These are phyloP conservation scores for Strigamia maritima DNA, from an alignment of 2,888 invertebrate species.

Conservation along the genomic window DNA sequence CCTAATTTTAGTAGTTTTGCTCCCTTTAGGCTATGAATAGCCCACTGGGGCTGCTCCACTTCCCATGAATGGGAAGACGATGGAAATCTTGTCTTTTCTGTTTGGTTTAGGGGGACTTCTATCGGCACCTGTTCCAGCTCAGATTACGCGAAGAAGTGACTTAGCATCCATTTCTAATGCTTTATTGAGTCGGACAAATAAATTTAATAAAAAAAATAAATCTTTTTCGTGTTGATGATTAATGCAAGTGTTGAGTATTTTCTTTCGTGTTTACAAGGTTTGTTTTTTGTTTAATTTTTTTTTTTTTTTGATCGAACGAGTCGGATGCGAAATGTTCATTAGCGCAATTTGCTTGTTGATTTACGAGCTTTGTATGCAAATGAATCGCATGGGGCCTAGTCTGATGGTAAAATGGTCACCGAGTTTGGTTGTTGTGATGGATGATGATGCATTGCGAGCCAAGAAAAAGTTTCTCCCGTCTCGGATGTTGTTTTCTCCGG, in stretches of 20 bases:
- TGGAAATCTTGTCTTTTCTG: conserved; percentile 23
- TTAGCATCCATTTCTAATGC: neutral
- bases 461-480: conserved; percentile 6
- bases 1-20: conserved; percentile 30
- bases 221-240: neutral
- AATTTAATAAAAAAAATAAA: neutral
- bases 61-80: conserved; percentile 34
- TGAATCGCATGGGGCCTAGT: neutral
- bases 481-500: conserved; percentile 23
- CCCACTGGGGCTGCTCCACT: conserved; percentile 30
- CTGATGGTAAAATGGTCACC: conserved; percentile 25
- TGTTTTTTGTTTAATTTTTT: neutral
- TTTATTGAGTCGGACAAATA: conserved; percentile 5
- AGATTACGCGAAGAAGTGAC: conserved; percentile 9
- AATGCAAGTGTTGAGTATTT: neutral
- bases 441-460: conserved; percentile 18
- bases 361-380: conserved; percentile 20
- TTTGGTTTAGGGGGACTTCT: neutral
- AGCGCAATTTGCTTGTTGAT: conserved; percentile 24
- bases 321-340: conserved; percentile 25
- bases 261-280: conserved; percentile 13
- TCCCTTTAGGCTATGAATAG: conserved; percentile 31
- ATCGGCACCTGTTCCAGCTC: conserved; percentile 26
- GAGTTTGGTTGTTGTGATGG: conserved; percentile 24
- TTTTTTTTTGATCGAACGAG: conserved; percentile 2